Percentiles rank a stretch among this genome's conserved stretches.
phyloP scores from a whole-genome alignment of 2,113 vertebrate genomes.

The Hemibagrus wyckioides region DNA sequence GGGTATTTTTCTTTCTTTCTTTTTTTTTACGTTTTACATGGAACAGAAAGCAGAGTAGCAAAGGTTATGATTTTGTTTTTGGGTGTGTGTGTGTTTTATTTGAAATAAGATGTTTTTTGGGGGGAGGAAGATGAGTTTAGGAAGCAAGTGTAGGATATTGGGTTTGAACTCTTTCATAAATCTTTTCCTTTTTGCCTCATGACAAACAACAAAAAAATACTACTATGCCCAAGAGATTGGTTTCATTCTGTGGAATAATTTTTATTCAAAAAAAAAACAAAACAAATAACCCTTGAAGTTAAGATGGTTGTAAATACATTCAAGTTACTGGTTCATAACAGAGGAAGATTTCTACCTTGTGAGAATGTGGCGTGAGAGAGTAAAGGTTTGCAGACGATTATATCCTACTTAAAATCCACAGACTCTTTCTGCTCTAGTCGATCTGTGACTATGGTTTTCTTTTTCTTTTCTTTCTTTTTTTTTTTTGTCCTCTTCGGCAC shows the following conservation, averaged over 20 bases:
- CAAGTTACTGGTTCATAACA: constrained; percentile 16
- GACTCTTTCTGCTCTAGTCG: constrained; percentile 34
- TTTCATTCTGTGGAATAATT: neutral
- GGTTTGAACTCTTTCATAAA: constrained; percentile 8
- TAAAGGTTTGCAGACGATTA: neutral
- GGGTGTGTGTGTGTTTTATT: neutral
- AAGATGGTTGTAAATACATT: constrained; percentile 1
- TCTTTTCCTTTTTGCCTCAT: neutral
- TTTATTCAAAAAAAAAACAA: neutral
- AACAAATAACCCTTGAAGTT: neutral
- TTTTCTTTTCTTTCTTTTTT: constrained; percentile 40
- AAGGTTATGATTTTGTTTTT: neutral
- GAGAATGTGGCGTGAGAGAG: neutral
- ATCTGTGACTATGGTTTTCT: constrained; percentile 48
- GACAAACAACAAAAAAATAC: neutral
- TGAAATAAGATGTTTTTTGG: neutral
- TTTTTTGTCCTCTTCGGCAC: constrained; percentile 53
- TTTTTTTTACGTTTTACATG: neutral
- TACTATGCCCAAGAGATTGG: neutral
- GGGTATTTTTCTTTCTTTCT: constrained; percentile 10
- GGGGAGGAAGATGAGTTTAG: neutral
- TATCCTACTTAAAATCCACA: neutral
- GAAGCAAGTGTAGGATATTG: constrained; percentile 6
- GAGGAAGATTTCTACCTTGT: neutral
- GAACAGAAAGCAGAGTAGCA: constrained; percentile 42